Base-by-base conservation (phyloP, 2,113 vertebrate genomes). In the Nothocercus nigrocapillus region DNA sequence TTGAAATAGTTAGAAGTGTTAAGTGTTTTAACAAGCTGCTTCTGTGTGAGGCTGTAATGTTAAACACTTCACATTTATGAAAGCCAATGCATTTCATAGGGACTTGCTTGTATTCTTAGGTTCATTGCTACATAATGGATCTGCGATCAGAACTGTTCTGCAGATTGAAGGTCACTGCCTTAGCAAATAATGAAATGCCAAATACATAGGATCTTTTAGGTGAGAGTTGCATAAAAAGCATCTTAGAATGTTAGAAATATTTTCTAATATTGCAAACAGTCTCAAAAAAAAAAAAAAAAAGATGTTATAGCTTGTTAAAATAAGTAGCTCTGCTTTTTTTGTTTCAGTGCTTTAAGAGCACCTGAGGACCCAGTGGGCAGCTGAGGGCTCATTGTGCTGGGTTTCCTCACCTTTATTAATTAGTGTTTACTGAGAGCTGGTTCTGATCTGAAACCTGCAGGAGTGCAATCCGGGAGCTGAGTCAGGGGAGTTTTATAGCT, bases 61-160 rank as follows among this genome's bases (percentile, higher is more conserved):
- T 72, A 96, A 56, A 75, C n/a, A 6, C 64, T 87, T 61, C 62
- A 69, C 30, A 59, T 77, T 86, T 36, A 53, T 45, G 80, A 56
- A 90, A 88, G 76, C 79, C 72, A 83, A 78, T 75, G 67, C 82
- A 56, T 88, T 91, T 95, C 70, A 81, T 81, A 45, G 73, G 42
- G 72, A 44, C 56, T 90, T n/a, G 38, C 4, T 1, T 34, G 58
- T 94, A 85, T 94, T 95, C 95, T 96, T 94, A 90, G 91, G 76
- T 61, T 15, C 1, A 11, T 28, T 58, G 32, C 8, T 64, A 79
- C 54, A 28, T 59, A 67, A 59, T 21, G 42, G 22, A 7, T 34
- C 85, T 47, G 34, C 45, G 73, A 51, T 82, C 82, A 70, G 68
- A 80, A 38, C 75, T 54, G 59, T 36, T 89, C 59, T 61, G 21